Conservation (phyloP, 2,888 invertebrate species). For the Parochlus steinenii region DNA sequence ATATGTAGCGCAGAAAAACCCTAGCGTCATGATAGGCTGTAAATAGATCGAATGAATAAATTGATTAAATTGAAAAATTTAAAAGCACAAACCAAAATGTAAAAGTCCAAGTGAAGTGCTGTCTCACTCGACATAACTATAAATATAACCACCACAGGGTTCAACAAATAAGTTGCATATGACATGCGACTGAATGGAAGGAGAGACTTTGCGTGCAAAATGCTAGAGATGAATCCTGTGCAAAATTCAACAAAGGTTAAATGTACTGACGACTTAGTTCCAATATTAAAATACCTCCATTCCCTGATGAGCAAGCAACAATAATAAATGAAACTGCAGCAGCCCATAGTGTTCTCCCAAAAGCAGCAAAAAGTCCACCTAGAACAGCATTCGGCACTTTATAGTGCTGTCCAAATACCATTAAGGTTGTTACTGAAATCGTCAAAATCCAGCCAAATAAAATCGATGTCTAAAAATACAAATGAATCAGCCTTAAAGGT, state of each 20-base stretch:
- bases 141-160: constrained; percentile 31
- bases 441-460: constrained; percentile 18
- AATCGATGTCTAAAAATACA: constrained; percentile 20
- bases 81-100: constrained; percentile 15
- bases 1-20: constrained; percentile 8
- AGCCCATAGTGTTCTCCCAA: constrained; percentile 9
- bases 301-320: constrained; percentile 1
- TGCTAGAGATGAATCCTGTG: constrained; percentile 16
- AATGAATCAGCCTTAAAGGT: background rate
- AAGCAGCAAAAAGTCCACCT: constrained; percentile 5
- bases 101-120: constrained; percentile 15
- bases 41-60: no score
- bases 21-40: background rate
- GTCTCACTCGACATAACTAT: constrained; percentile 18
- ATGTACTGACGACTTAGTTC: background rate
- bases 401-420: constrained; percentile 6
- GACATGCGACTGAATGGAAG: constrained; percentile 30
- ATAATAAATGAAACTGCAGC: constrained; percentile 9
- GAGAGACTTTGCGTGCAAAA: constrained; percentile 21
- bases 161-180: constrained; percentile 33
- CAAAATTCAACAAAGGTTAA: background rate
- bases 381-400: background rate
- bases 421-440: constrained; percentile 15
- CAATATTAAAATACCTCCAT: background rate
- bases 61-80: no score